A percentile compares a stretch with the other conserved stretches of the same genome.
These are phyloP conservation scores for Epizoanthus scotinus DNA, from an alignment of 92 coral and sea anemone genomes.

Conservation along the genomic window DNA sequence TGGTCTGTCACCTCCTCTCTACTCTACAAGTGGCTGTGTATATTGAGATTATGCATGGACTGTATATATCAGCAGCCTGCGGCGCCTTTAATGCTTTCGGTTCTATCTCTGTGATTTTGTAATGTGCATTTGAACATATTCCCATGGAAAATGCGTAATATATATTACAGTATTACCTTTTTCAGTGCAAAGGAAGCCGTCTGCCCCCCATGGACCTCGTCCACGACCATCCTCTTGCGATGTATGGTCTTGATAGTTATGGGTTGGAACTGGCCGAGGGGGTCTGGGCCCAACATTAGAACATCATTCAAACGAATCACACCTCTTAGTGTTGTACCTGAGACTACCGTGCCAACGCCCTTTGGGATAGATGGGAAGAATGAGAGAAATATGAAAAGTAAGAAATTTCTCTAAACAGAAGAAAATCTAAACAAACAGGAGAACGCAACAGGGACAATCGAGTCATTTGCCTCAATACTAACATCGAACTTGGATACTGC, in stretches of 20 bases:
- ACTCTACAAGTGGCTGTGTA: no score
- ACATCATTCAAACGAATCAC: conserved; percentile 85
- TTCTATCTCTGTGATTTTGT: no score
- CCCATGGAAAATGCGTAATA: no score
- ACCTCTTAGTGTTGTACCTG: conserved; percentile 98
- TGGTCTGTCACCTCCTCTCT: no score
- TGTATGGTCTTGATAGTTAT: conserved; percentile 92
- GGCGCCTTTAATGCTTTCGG: no score
- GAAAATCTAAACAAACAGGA: background rate
- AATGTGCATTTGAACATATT: no score
- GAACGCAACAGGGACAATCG: no score
- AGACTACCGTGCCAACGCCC: conserved; percentile 99
- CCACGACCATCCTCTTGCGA: conserved; percentile 94
- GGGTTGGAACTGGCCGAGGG: conserved; percentile 96
- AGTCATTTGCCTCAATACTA: no score
- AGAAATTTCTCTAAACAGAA: no score
- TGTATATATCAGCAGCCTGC: no score
- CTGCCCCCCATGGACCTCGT: conserved; percentile 96
- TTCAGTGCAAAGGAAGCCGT: conserved; percentile 96
- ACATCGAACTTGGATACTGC: background rate
- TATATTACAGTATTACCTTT: conserved; percentile 14
- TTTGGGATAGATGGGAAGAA: conserved; percentile 22
- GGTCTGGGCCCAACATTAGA: conserved; percentile 94
- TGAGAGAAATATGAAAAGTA: background rate
- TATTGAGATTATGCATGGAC: no score